Percentiles rank a stretch among this genome's conserved stretches.
Evolutionary conservation across 2,888 invertebrate genomes (phyloP).

Genomic region (Campaea margaritaria): DNA sequence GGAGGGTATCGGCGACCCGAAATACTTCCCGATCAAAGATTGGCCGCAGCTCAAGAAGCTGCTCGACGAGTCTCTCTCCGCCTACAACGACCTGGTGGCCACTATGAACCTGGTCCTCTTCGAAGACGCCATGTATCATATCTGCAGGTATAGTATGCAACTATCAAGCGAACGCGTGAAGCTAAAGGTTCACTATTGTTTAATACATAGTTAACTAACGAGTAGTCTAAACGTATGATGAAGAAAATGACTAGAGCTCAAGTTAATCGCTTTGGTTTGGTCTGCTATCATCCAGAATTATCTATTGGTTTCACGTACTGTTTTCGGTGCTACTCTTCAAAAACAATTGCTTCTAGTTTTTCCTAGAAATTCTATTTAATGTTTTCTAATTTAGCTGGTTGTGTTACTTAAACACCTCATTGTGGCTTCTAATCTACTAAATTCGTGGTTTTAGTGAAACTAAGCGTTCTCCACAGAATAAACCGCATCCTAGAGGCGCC

Average conservation of each 20-base stretch:
- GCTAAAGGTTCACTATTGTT: no score
- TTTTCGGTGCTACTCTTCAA: no score
- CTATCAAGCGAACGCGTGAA: no score
- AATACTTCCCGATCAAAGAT: constrained; percentile 92
- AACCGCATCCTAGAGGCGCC: constrained; percentile 97
- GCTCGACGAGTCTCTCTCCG: constrained; percentile 91
- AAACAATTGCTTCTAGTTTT: no score
- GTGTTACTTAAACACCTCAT: neutral
- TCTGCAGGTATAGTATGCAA: constrained; percentile 87
- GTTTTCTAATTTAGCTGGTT: no score
- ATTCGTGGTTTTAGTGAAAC: neutral
- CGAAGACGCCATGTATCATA: constrained; percentile 97
- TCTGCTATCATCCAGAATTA: no score
- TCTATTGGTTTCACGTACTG: no score
- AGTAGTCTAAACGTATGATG: no score
- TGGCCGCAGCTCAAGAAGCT: constrained; percentile 90
- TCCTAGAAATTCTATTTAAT: no score
- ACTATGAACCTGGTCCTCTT: constrained; percentile 97
- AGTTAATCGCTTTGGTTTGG: no score
- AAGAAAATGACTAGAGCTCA: no score
- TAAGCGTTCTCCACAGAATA: constrained; percentile 82
- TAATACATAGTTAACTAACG: no score
- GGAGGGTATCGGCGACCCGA: constrained; percentile 95
- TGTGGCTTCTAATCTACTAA: neutral
- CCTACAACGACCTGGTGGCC: constrained; percentile 95